A percentile compares a stretch with the other conserved stretches of the same genome.
Conservation (phyloP, 1,140 invertebrate species). For the Eupeodes corollae region DNA sequence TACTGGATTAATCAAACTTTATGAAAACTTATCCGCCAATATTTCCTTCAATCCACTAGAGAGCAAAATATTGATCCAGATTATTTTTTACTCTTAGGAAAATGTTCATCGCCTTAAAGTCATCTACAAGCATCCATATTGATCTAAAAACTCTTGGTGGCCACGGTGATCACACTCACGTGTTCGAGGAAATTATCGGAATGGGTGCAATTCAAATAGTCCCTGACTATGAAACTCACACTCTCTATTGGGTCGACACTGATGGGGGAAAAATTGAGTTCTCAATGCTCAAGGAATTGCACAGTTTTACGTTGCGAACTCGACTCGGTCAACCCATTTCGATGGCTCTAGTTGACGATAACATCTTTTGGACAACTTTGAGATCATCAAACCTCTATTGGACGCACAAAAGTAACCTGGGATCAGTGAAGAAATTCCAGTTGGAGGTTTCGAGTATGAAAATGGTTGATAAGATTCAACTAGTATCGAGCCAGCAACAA, state of each 20-base stretch:
- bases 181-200: constrained; percentile 41
- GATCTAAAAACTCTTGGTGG: constrained; percentile 50
- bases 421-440: constrained; percentile 22
- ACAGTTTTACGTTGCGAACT: constrained; percentile 23
- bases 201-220: constrained; percentile 22
- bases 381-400: constrained; percentile 44
- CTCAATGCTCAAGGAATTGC: constrained; percentile 27
- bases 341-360: constrained; percentile 43
- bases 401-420: constrained; percentile 42
- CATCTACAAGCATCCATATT: constrained; percentile 41
- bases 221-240: constrained; percentile 14
- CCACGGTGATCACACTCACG: constrained; percentile 33
- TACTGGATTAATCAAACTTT: no score
- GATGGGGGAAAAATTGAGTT: constrained; percentile 24
- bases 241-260: constrained; percentile 27
- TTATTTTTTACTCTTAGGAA: constrained; percentile 40
- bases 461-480: constrained; percentile 13
- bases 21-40: no score
- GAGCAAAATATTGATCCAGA: no score
- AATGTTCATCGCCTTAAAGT: constrained; percentile 52
- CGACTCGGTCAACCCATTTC: constrained; percentile 38
- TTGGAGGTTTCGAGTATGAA: constrained; percentile 9
- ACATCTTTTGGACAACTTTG: constrained; percentile 50
- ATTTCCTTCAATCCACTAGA: no score
- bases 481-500: constrained; percentile 12